phyloP scores from a whole-genome alignment of 2,888 invertebrate genomes.

The Lasius platythorax region DNA sequence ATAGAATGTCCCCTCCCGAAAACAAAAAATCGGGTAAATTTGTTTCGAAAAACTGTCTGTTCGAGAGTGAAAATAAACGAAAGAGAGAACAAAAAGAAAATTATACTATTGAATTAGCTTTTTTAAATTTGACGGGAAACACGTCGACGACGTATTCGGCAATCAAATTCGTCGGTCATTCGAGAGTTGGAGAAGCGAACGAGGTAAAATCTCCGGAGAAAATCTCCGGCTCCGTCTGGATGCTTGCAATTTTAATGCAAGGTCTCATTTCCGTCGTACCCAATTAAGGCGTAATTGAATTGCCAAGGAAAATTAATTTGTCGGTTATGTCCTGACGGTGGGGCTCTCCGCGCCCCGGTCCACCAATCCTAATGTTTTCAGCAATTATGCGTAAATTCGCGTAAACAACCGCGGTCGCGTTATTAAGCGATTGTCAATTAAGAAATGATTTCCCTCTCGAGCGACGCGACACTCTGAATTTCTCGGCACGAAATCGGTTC shows the following conservation, averaged over 20 bases:
- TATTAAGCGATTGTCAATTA: slow-evolving; percentile 42
- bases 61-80: background rate
- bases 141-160: slow-evolving; percentile 30
- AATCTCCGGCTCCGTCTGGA: slow-evolving; percentile 57
- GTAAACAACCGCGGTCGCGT: slow-evolving; percentile 43
- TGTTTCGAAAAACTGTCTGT: background rate
- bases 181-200: slow-evolving; percentile 38
- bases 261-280: slow-evolving; percentile 65
- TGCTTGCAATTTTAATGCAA: slow-evolving; percentile 64
- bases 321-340: slow-evolving; percentile 42
- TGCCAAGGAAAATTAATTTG: slow-evolving; percentile 67
- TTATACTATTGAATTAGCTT: no score
- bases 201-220: slow-evolving; percentile 48
- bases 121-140: slow-evolving; percentile 14
- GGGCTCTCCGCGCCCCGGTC: background rate
- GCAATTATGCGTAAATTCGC: slow-evolving; percentile 67
- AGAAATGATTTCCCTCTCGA: background rate
- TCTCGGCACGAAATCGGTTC: background rate
- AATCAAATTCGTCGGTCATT: slow-evolving; percentile 44
- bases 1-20: background rate
- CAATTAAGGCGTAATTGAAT: slow-evolving; percentile 71
- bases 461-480: background rate
- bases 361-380: slow-evolving; percentile 55
- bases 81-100: background rate
- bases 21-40: background rate